These are phyloP conservation scores for Ellobius talpinus DNA, from an alignment of 2,113 vertebrate genomes.

Conservation along the genomic window DNA sequence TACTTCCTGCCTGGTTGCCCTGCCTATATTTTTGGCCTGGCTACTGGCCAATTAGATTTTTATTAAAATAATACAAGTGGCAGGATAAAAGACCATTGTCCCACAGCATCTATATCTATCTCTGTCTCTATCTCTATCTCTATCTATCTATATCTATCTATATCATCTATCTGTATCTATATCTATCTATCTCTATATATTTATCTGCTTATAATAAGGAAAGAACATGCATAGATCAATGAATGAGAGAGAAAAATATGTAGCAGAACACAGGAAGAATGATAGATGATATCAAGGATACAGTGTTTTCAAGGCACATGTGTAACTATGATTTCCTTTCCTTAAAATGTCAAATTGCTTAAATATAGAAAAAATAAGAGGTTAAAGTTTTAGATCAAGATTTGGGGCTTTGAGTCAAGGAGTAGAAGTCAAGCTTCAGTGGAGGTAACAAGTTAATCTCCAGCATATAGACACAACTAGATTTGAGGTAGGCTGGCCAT, in stretches of 20 bases:
- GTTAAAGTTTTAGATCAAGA: neutral
- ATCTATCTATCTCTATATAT: no score
- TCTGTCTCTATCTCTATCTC: no score
- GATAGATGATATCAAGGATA: slow-evolving; percentile 8
- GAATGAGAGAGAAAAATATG: neutral
- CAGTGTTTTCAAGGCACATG: neutral
- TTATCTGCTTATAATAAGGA: no score
- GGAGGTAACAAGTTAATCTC: neutral
- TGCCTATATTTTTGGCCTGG: no score
- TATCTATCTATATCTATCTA: no score
- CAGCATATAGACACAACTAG: neutral
- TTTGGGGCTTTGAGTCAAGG: neutral
- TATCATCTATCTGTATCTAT: no score
- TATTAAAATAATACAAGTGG: no score
- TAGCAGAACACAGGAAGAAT: slow-evolving; percentile 23
- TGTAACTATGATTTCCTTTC: slow-evolving; percentile 18
- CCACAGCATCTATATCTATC: neutral
- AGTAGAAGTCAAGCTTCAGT: neutral
- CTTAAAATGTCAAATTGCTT: neutral
- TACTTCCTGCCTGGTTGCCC: no score
- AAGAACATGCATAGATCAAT: neutral
- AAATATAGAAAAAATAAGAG: slow-evolving; percentile 31
- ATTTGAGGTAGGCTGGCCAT: neutral
- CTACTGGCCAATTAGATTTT: no score
- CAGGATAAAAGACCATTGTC: no score